phyloP scores from a whole-genome alignment of 2,888 invertebrate species.

The Callimorpha dominula region DNA sequence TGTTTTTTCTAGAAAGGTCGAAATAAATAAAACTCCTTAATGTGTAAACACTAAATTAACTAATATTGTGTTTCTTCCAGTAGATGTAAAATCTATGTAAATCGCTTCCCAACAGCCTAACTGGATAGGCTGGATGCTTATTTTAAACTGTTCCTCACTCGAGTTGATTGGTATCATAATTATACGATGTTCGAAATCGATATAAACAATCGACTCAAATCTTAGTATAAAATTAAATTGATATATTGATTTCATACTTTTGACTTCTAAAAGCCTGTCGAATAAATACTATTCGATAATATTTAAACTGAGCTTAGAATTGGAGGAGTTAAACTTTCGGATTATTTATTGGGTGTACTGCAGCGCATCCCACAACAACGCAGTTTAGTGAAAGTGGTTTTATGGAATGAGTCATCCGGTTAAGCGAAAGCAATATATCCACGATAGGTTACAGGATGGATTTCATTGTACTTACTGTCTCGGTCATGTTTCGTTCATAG shows the following conservation, averaged over 20 bases:
- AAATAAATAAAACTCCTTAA: no score
- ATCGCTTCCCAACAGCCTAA: no score
- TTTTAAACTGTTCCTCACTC: no score
- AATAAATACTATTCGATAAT: conserved; percentile 18
- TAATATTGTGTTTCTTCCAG: no score
- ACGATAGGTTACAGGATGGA: neutral
- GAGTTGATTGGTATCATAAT: neutral
- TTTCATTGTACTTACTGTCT: neutral
- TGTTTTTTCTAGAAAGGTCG: no score
- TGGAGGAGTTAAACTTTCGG: conserved; percentile 25
- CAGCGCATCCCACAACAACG: conserved; percentile 65
- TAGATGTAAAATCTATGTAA: no score
- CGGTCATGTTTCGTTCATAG: no score
- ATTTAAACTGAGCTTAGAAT: neutral
- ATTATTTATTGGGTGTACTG: conserved; percentile 68
- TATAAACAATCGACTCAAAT: conserved; percentile 4
- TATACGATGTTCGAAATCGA: neutral
- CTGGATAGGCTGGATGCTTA: no score
- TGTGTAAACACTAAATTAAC: no score
- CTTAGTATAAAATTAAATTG: neutral
- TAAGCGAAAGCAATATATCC: neutral
- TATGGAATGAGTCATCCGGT: conserved; percentile 39
- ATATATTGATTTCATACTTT: neutral
- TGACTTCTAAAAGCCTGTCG: neutral
- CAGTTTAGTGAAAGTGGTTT: conserved; percentile 64